Base-by-base conservation (phyloP, 2,797 vertebrate species). In the Platyrinchus mystaceus region DNA sequence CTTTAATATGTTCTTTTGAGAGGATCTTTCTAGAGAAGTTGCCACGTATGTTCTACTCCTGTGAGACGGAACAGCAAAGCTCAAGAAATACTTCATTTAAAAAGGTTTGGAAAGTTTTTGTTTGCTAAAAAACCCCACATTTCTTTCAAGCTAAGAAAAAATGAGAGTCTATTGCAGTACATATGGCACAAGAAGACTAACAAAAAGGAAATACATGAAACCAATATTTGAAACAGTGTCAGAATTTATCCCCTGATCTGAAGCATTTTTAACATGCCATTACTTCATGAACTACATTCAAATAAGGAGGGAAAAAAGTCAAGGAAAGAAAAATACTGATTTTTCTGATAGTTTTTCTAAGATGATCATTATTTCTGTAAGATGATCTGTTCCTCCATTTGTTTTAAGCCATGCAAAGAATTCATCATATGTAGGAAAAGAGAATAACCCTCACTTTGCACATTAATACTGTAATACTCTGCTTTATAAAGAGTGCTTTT, bases 1-100 rank as follows among this genome's bases (percentile, higher is more conserved):
- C 96, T 98, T 98, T 98, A 98, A 98, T 98, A 98, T 47, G 95
- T 97, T 97, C 97, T 97, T 97, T 96, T 86, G 92, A 97, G 95
- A 96, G 93, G 69, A 84, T 93, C 94, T 98, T 98, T 97, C 95
- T 97, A 95, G 97, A 98, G 95, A 96, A 97, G 92, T 96, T 97
- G 96, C 95, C 97, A 97, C 19, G 85, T 96, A 93, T 93, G 75
- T 96, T 97, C 97, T 96, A 88, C 76, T 97, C 97, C 97, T 96
- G 44, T 17, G 97, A 98, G 98, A 97, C 75, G 39, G 80, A 97
- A 92, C 84, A 96, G 95, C 28, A 76, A 95, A 97, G 74, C 73
- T 96, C 70, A 84, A 95, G 60, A 44, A 95, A 97, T 90, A 85
- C 89, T 95, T 96, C 95, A 95, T 90, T 94, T 95, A 89, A 96